phyloP scores from a whole-genome alignment of 2,113 vertebrate genomes.

The Ia io region DNA sequence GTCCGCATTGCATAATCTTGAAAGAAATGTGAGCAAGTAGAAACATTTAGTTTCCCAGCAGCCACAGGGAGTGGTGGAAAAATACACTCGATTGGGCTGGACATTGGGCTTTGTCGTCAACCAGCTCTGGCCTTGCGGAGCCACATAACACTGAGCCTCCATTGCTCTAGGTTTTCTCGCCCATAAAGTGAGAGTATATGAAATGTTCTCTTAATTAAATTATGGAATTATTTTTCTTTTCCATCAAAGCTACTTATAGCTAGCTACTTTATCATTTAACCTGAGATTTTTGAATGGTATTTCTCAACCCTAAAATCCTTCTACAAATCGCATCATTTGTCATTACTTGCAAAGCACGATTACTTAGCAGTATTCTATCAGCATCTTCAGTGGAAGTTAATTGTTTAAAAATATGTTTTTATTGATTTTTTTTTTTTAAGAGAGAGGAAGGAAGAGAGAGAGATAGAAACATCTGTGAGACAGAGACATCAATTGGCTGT shows the following conservation, averaged over 20 bases:
- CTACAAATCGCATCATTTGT: background rate
- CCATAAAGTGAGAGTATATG: background rate
- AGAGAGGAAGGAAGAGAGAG: no score
- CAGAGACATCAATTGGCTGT: no score
- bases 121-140: background rate
- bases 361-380: background rate
- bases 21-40: background rate
- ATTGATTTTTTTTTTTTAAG: no score
- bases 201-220: background rate
- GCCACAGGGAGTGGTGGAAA: background rate
- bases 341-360: background rate
- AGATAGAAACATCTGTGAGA: no score
- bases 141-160: background rate
- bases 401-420: background rate
- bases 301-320: constrained; percentile 15
- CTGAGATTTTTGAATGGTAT: background rate
- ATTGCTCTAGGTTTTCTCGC: background rate
- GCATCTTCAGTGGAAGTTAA: background rate
- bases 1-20: background rate
- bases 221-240: background rate
- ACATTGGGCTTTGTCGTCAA: background rate
- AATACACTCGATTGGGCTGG: background rate
- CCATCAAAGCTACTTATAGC: background rate
- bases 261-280: background rate
- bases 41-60: background rate